Conservation (phyloP, 2,113 vertebrate species). For the Limnothrissa miodon region DNA sequence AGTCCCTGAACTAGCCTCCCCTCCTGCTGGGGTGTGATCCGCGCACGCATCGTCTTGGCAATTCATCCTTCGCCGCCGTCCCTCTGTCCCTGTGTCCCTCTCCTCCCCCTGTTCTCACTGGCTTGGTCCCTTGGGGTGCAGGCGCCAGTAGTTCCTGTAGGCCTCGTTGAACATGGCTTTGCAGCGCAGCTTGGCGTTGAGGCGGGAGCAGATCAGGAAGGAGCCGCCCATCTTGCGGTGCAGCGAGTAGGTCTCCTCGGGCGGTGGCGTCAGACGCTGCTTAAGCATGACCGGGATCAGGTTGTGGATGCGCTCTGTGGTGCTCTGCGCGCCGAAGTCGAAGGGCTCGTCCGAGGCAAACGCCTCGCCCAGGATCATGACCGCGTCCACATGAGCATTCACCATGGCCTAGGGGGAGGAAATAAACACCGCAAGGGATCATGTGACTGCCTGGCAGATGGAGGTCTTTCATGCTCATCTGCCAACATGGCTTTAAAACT, state of each 20-base stretch:
- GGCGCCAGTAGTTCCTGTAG: slow-evolving; percentile 83
- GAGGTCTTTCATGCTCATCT: no score
- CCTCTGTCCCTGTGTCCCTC: no score
- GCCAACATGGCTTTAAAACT: no score
- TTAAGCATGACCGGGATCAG: slow-evolving; percentile 95
- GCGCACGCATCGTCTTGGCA: background rate
- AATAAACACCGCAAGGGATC: background rate
- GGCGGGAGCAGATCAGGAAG: slow-evolving; percentile 96
- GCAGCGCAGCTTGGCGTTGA: slow-evolving; percentile 84
- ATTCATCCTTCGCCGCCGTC: background rate
- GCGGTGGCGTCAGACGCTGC: slow-evolving; percentile 89
- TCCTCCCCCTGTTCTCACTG: slow-evolving; percentile 32
- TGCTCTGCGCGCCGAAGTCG: slow-evolving; percentile 86
- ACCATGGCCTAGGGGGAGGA: slow-evolving; percentile 80
- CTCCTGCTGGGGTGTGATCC: background rate
- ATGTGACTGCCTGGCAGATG: no score
- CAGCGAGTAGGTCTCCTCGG: slow-evolving; percentile 95
- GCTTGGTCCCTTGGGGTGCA: slow-evolving; percentile 45
- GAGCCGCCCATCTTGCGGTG: slow-evolving; percentile 98
- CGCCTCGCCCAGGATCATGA: slow-evolving; percentile 96
- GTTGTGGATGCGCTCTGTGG: slow-evolving; percentile 91
- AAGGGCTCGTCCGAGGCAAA: slow-evolving; percentile 83
- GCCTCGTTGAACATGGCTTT: slow-evolving; percentile 85
- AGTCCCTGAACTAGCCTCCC: background rate
- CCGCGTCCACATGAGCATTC: slow-evolving; percentile 90